Percentiles rank a stretch among this genome's conserved stretches.
Evolutionary conservation across 2,888 invertebrate species (phyloP).

Genomic region (Sarcophaga subvicina): DNA sequence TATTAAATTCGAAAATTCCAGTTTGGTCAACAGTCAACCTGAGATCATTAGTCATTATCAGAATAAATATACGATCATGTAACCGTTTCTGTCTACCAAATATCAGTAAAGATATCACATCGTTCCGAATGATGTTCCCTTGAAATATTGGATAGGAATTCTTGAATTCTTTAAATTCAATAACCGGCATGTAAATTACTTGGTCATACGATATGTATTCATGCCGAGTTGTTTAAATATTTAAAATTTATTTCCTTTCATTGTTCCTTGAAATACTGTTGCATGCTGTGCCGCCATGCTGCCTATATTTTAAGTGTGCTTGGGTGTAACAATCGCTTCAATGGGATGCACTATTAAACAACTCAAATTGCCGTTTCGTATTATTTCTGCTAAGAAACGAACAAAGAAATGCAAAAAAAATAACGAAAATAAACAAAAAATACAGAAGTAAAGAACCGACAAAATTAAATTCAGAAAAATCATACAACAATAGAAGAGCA

Average conservation of each 20-base stretch:
- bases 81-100: too few species aligned
- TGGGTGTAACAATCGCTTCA: conserved; percentile 30
- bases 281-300: conserved; percentile 9
- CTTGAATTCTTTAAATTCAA: too few species aligned
- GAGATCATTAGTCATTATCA: too few species aligned
- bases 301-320: background rate
- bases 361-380: conserved; percentile 24
- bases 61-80: too few species aligned
- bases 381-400: conserved; percentile 23
- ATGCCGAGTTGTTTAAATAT: conserved; percentile 11
- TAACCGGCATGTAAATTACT: too few species aligned
- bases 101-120: too few species aligned
- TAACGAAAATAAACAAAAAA: too few species aligned
- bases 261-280: background rate
- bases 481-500: conserved; percentile 32
- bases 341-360: conserved; percentile 50
- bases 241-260: background rate
- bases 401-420: background rate
- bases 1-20: fast-evolving
- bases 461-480: conserved; percentile 9
- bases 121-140: too few species aligned
- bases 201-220: too few species aligned
- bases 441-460: too few species aligned
- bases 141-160: too few species aligned
- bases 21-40: too few species aligned